Evolutionary conservation across 1,140 invertebrate species (phyloP).

Genomic region (Bombus superbus): DNA sequence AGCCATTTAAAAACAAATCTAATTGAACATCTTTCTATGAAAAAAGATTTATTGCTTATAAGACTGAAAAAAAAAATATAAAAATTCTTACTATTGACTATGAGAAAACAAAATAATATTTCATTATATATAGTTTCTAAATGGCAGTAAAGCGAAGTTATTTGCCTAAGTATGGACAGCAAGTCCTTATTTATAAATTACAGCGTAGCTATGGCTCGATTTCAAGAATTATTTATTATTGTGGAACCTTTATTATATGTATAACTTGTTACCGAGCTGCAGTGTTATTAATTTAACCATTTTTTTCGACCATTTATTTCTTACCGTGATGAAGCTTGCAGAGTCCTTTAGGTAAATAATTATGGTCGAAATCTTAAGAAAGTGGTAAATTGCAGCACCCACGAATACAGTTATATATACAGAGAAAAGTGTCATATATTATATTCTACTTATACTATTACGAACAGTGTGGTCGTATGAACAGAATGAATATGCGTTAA

Average conservation of each 20-base stretch:
- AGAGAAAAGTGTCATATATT: slow-evolving; percentile 55
- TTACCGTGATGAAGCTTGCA: slow-evolving; percentile 42
- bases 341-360: slow-evolving; percentile 56
- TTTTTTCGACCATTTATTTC: slow-evolving; percentile 23
- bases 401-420: slow-evolving; percentile 53
- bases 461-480: slow-evolving; percentile 46
- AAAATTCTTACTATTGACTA: slow-evolving; percentile 64
- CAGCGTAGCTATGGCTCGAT: not conserved
- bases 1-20: slow-evolving; percentile 42
- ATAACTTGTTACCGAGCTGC: not conserved
- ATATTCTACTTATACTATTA: slow-evolving; percentile 59
- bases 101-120: slow-evolving; percentile 45
- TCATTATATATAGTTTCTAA: slow-evolving; percentile 54
- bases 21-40: slow-evolving; percentile 57
- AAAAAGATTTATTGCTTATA: slow-evolving; percentile 66
- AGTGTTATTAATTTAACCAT: not conserved
- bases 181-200: slow-evolving; percentile 47
- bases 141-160: slow-evolving; percentile 47
- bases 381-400: slow-evolving; percentile 40
- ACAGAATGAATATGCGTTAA: slow-evolving; percentile 25
- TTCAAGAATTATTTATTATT: slow-evolving; percentile 2
- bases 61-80: slow-evolving; percentile 60
- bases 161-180: slow-evolving; percentile 60
- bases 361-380: slow-evolving; percentile 20
- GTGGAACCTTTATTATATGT: not conserved